These are phyloP conservation scores for Rhodinocichla rosea DNA, from an alignment of 2,113 vertebrate species.

Conservation along the genomic window DNA sequence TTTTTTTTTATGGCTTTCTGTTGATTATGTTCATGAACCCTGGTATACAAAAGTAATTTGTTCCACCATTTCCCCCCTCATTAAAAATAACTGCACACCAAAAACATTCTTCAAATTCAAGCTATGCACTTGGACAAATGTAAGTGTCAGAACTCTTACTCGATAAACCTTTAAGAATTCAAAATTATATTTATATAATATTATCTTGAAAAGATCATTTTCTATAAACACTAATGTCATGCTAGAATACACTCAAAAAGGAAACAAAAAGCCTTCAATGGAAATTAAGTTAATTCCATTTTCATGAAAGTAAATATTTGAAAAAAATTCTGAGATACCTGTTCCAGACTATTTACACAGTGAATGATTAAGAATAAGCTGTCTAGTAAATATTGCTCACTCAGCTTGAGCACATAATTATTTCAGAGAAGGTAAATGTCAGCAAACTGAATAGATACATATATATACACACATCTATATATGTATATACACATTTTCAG, in stretches of 20 bases:
- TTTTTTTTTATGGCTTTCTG: neutral
- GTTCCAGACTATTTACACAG: neutral
- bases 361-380: neutral
- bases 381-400: neutral
- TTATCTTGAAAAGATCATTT: neutral
- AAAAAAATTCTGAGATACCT: neutral
- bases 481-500: neutral
- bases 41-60: neutral
- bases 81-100: neutral
- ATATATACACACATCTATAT: neutral
- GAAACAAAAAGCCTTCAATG: neutral
- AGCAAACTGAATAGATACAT: neutral
- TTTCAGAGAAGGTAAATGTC: neutral
- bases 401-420: neutral
- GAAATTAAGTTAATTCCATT: neutral
- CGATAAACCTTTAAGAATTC: neutral
- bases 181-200: neutral
- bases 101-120: neutral
- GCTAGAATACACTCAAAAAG: neutral
- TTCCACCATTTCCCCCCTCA: neutral
- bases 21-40: neutral
- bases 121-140: neutral
- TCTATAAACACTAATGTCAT: neutral
- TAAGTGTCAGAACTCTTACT: neutral
- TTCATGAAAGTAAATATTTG: constrained; percentile 1